Percentiles rank a stretch among this genome's conserved stretches.
Conservation (phyloP, 2,888 invertebrate species). For the Saturnia japonica region DNA sequence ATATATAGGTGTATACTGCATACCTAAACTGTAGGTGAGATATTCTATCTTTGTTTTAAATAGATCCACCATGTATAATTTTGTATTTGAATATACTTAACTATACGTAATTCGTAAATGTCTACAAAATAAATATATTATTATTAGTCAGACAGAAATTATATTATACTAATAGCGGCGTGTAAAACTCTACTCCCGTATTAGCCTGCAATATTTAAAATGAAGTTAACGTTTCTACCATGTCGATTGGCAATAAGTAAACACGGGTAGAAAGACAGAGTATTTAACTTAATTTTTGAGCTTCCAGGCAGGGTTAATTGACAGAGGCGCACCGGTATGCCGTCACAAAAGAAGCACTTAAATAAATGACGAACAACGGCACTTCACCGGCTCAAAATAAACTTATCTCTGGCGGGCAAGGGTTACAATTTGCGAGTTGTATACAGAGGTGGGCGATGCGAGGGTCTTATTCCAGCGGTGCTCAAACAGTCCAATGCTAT, state of each 20-base stretch:
- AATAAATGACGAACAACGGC: constrained; percentile 66
- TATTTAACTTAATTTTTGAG: constrained; percentile 82
- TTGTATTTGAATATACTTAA: no score
- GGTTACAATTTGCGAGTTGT: constrained; percentile 76
- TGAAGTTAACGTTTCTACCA: constrained; percentile 63
- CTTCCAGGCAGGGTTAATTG: constrained; percentile 75
- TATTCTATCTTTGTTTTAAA: no score
- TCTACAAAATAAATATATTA: no score
- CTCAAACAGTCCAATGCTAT: no score
- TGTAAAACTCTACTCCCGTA: constrained; percentile 43
- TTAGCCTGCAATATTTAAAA: constrained; percentile 60
- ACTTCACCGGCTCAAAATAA: constrained; percentile 79
- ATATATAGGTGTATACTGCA: no score
- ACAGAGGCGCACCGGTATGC: constrained; percentile 70
- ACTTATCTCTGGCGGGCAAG: constrained; percentile 79
- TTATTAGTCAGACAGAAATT: no score
- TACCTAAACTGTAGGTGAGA: no score
- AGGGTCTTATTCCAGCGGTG: constrained; percentile 36
- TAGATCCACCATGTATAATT: no score
- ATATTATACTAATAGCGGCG: no score
- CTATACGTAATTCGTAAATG: no score
- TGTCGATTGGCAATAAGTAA: constrained; percentile 75
- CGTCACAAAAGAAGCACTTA: constrained; percentile 81
- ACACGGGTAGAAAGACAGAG: constrained; percentile 66
- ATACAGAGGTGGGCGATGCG: constrained; percentile 67